Conservation (phyloP, 2,113 vertebrate genomes). For the Nanorana parkeri region DNA sequence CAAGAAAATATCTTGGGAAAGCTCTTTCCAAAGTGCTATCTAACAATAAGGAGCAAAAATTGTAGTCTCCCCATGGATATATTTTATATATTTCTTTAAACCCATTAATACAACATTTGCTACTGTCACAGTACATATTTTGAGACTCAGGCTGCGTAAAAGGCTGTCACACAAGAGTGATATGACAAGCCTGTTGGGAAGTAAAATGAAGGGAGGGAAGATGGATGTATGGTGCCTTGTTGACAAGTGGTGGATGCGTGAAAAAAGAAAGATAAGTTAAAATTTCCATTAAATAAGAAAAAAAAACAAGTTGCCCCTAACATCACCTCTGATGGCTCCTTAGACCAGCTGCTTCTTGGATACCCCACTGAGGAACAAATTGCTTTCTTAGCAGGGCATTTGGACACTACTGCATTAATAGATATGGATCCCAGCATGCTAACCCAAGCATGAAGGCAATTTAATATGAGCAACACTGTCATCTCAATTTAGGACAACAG, state of each 20-base stretch:
- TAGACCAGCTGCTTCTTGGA: constrained; percentile 79
- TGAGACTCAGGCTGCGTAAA: constrained; percentile 64
- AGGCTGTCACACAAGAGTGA: constrained; percentile 63
- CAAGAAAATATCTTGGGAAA: too few species aligned
- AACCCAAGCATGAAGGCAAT: constrained; percentile 76
- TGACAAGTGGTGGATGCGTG: constrained; percentile 65
- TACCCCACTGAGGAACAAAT: constrained; percentile 81
- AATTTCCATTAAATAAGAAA: constrained; percentile 78
- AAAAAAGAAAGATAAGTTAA: constrained; percentile 68
- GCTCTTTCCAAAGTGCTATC: constrained; percentile 62
- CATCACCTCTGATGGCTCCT: constrained; percentile 78
- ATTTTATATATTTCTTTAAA: constrained; percentile 52
- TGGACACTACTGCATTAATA: constrained; percentile 80
- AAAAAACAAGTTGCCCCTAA: constrained; percentile 75
- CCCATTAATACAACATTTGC: constrained; percentile 68
- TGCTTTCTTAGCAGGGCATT: constrained; percentile 82
- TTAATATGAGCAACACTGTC: constrained; percentile 82
- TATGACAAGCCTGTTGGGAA: constrained; percentile 60
- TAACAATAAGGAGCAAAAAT: constrained; percentile 64
- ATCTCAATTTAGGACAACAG: constrained; percentile 84
- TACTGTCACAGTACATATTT: constrained; percentile 66
- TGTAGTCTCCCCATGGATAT: constrained; percentile 62
- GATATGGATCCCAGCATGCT: constrained; percentile 79
- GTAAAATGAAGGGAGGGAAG: constrained; percentile 59
- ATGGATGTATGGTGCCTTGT: constrained; percentile 62